A percentile compares a stretch with the other conserved stretches of the same genome.
Conservation (phyloP, 2,113 vertebrate species). For the Odocoileus virginianus region DNA sequence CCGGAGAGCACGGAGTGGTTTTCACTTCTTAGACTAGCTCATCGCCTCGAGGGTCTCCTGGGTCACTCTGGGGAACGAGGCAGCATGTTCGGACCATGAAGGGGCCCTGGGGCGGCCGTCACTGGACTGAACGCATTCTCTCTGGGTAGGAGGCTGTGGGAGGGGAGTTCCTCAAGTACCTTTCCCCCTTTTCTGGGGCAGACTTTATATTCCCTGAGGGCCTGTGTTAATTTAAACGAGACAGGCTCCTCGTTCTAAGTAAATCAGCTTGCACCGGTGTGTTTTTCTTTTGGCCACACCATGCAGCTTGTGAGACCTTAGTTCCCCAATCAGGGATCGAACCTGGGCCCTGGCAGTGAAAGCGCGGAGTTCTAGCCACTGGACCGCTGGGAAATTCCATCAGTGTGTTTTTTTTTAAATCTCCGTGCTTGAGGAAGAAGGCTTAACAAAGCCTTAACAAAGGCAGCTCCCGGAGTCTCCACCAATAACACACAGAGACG, state of each 20-base stretch:
- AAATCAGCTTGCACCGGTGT: not conserved
- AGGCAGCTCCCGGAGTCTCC: accelerated
- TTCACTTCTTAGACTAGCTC: not conserved
- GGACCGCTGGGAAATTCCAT: not conserved
- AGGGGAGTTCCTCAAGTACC: not conserved
- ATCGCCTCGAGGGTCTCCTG: accelerated
- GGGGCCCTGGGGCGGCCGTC: accelerated
- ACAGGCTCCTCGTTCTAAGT: not conserved
- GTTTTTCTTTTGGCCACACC: not conserved
- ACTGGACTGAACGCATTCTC: accelerated
- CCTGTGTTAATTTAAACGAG: not conserved
- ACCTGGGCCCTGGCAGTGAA: not conserved
- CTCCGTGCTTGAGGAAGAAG: not conserved
- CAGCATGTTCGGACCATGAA: accelerated
- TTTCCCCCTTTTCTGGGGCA: not conserved
- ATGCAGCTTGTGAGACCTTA: not conserved
- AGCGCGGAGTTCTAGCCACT: not conserved
- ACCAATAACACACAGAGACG: too few relatives aligned
- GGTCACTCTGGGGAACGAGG: accelerated
- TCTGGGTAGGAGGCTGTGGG: not conserved
- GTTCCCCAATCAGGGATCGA: not conserved
- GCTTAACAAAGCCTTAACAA: not conserved
- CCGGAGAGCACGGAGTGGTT: accelerated
- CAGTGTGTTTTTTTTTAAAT: not conserved
- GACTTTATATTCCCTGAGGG: not conserved